Evolutionary conservation across 1,140 invertebrate species (phyloP).

Genomic region (Heliconius hewitsoni): DNA sequence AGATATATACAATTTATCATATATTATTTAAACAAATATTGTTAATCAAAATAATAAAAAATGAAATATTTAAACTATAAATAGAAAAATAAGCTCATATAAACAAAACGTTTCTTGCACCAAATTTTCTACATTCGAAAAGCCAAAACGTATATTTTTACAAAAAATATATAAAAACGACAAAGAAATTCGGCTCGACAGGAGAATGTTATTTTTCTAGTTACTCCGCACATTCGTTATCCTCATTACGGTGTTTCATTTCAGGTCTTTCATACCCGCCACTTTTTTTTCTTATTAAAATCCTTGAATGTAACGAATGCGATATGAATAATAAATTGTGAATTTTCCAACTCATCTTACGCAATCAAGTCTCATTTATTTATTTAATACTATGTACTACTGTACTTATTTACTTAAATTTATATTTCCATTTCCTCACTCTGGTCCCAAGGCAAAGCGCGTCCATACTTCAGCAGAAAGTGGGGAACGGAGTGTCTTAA

Average conservation of each 20-base stretch:
- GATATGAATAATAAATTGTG: slow-evolving; percentile 40
- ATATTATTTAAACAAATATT: no score
- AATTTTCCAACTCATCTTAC: slow-evolving; percentile 16
- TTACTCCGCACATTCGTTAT: slow-evolving; percentile 33
- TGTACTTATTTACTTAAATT: no score
- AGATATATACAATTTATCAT: no score
- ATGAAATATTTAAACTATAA: background rate
- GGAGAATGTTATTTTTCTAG: slow-evolving; percentile 24
- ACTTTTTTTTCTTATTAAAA: slow-evolving; percentile 40
- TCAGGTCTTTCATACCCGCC: slow-evolving; percentile 29
- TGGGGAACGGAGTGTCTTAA: no score
- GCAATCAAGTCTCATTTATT: slow-evolving; percentile 15
- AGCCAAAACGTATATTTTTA: slow-evolving; percentile 10
- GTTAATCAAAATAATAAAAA: no score
- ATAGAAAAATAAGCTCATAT: background rate
- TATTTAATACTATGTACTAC: background rate
- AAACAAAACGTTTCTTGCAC: background rate
- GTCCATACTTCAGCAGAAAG: no score
- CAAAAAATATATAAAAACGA: background rate
- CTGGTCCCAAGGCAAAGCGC: no score
- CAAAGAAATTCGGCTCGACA: slow-evolving; percentile 20
- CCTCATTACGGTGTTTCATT: slow-evolving; percentile 41
- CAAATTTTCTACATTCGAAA: slow-evolving; percentile 13
- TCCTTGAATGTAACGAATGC: slow-evolving; percentile 35
- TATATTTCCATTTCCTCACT: no score